A percentile compares a stretch with the other conserved stretches of the same genome.
These are phyloP conservation scores for Nephotettix cincticeps DNA, from an alignment of 1,140 invertebrate species.

Conservation along the genomic window DNA sequence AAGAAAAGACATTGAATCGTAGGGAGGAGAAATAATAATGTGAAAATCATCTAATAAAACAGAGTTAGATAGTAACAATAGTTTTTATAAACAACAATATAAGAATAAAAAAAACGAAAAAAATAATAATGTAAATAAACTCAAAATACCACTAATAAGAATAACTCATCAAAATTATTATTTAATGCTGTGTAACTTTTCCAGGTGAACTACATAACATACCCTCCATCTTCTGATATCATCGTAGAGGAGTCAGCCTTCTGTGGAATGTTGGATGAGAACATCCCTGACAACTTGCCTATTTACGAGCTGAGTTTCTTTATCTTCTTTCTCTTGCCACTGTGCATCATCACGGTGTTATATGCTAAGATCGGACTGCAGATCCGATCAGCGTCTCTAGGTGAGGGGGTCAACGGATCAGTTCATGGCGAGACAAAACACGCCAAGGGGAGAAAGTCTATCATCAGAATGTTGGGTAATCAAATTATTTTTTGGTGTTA, in stretches of 20 bases:
- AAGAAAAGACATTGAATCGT: too few species aligned
- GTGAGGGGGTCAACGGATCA: slow-evolving; percentile 58
- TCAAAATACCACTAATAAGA: too few species aligned
- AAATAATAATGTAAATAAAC: too few species aligned
- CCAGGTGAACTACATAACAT: slow-evolving; percentile 64
- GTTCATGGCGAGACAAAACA: slow-evolving; percentile 64
- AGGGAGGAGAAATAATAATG: too few species aligned
- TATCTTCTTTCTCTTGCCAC: slow-evolving; percentile 81
- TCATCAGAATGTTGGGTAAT: slow-evolving; percentile 82
- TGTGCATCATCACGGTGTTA: slow-evolving; percentile 72
- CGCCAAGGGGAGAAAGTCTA: slow-evolving; percentile 67
- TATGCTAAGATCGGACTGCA: slow-evolving; percentile 74
- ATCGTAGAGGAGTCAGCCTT: slow-evolving; percentile 63
- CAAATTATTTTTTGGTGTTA: too few species aligned
- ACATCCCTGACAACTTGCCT: slow-evolving; percentile 56
- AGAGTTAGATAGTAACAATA: too few species aligned
- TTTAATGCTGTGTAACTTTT: too few species aligned
- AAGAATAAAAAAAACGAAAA: too few species aligned
- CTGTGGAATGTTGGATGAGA: slow-evolving; percentile 66
- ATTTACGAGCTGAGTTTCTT: slow-evolving; percentile 76
- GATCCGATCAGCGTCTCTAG: slow-evolving; percentile 48
- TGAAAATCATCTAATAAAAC: too few species aligned
- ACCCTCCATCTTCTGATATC: slow-evolving; percentile 53
- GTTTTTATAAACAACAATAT: too few species aligned
- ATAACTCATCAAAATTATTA: too few species aligned